Conservation (phyloP, 2,797 vertebrate species). For the Halcyon badia region DNA sequence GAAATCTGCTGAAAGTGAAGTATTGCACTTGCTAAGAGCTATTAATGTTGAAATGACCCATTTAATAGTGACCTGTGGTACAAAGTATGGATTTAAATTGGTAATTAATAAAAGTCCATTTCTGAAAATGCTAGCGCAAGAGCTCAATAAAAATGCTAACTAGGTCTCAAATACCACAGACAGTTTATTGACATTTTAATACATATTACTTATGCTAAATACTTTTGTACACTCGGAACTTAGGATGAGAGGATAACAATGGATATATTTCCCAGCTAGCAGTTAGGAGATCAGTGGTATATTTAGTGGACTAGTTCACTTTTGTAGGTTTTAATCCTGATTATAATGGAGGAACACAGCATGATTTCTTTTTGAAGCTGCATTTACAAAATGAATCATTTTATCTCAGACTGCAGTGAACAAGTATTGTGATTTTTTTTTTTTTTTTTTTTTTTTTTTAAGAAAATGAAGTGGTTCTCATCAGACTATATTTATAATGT, state of each 20-base stretch:
- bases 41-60: slow-evolving; percentile 83
- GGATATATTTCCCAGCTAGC: slow-evolving; percentile 38
- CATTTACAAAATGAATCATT: slow-evolving; percentile 60
- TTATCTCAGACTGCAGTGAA: slow-evolving; percentile 58
- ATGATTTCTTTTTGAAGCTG: slow-evolving; percentile 61
- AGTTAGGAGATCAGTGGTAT: slow-evolving; percentile 48
- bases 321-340: slow-evolving; percentile 71
- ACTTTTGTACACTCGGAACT: slow-evolving; percentile 62
- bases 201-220: slow-evolving; percentile 77
- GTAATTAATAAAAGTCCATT: slow-evolving; percentile 84
- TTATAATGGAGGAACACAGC: slow-evolving; percentile 46
- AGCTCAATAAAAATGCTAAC: slow-evolving; percentile 86
- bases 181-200: slow-evolving; percentile 81
- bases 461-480: background rate
- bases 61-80: slow-evolving; percentile 81
- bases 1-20: slow-evolving; percentile 82
- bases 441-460: background rate
- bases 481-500: slow-evolving; percentile 38
- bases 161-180: slow-evolving; percentile 79
- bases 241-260: slow-evolving; percentile 69
- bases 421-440: background rate
- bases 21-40: slow-evolving; percentile 75
- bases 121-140: slow-evolving; percentile 81
- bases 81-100: slow-evolving; percentile 84
- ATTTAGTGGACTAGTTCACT: slow-evolving; percentile 41